A percentile compares a stretch with the other conserved stretches of the same genome.
phyloP scores from a whole-genome alignment of 1,140 invertebrate genomes.

The Calephelis nemesis region DNA sequence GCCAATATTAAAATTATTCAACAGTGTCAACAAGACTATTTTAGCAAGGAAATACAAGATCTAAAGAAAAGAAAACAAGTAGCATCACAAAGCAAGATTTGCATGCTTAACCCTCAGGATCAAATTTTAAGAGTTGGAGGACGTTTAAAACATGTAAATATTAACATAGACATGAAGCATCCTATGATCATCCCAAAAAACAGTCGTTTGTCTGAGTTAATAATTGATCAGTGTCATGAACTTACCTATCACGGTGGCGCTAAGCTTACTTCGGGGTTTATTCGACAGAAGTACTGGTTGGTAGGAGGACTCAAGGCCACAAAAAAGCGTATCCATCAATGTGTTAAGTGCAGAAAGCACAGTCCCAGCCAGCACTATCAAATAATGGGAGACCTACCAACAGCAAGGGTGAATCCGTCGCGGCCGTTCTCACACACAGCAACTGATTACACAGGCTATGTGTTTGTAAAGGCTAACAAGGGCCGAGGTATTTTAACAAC shows the following conservation, averaged over 20 bases:
- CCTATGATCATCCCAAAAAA: slow-evolving; percentile 44
- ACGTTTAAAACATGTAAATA: slow-evolving; percentile 43
- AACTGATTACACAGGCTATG: slow-evolving; percentile 61
- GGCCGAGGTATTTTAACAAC: slow-evolving; percentile 20
- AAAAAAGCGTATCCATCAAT: slow-evolving; percentile 27
- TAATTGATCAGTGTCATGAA: slow-evolving; percentile 37
- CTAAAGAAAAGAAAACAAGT: slow-evolving; percentile 20
- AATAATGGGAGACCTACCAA: slow-evolving; percentile 32
- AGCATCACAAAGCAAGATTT: slow-evolving; percentile 26
- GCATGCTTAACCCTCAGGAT: slow-evolving; percentile 25
- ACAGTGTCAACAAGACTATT: slow-evolving; percentile 22
- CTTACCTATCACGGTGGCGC: slow-evolving; percentile 31
- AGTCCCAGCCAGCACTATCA: slow-evolving; percentile 15
- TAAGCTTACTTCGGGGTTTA: slow-evolving; percentile 23
- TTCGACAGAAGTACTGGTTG: slow-evolving; percentile 48
- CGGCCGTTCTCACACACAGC: slow-evolving; percentile 52
- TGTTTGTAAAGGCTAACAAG: slow-evolving; percentile 38
- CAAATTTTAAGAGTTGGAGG: slow-evolving; percentile 52
- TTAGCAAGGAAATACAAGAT: slow-evolving; percentile 23
- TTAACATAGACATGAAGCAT: slow-evolving; percentile 33
- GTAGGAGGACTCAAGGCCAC: slow-evolving; percentile 25
- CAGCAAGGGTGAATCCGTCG: slow-evolving; percentile 32
- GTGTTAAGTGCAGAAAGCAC: slow-evolving; percentile 31
- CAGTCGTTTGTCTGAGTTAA: slow-evolving; percentile 41
- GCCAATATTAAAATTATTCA: slow-evolving; percentile 21